Evolutionary conservation across 2,113 vertebrate species (phyloP).

Genomic region (Galemys pyrenaicus): DNA sequence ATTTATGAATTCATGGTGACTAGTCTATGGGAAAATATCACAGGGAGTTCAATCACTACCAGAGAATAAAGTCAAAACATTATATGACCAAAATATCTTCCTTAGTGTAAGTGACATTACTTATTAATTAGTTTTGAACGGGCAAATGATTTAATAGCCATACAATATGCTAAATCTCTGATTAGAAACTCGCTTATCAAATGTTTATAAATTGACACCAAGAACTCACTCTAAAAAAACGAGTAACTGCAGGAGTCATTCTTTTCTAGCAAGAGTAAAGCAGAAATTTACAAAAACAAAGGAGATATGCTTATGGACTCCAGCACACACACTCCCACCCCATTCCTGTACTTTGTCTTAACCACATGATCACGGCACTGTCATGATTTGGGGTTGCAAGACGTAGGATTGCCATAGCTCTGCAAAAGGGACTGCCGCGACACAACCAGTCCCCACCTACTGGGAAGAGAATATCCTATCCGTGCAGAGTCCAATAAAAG

Average conservation of each 20-base stretch:
- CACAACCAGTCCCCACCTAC: not conserved
- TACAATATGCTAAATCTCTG: not conserved
- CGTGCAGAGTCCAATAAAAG: no score
- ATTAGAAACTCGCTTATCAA: not conserved
- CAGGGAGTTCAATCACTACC: not conserved
- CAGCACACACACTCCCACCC: not conserved
- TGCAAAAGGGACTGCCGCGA: not conserved
- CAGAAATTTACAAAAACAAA: not conserved
- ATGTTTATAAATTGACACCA: slow-evolving; percentile 40
- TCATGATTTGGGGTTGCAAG: not conserved
- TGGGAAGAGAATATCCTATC: not conserved
- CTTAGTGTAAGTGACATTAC: not conserved
- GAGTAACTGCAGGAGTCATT: not conserved
- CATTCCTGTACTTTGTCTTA: not conserved
- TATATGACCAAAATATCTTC: not conserved
- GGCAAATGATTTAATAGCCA: not conserved
- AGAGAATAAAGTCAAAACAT: not conserved
- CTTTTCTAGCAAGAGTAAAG: not conserved
- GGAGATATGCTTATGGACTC: not conserved
- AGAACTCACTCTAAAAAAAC: not conserved
- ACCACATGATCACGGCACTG: not conserved
- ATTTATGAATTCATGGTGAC: not conserved
- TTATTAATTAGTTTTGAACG: slow-evolving; percentile 42
- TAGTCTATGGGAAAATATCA: not conserved
- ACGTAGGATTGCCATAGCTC: not conserved